phyloP scores from a whole-genome alignment of 2,113 vertebrate genomes.

The Misgurnus anguillicaudatus region DNA sequence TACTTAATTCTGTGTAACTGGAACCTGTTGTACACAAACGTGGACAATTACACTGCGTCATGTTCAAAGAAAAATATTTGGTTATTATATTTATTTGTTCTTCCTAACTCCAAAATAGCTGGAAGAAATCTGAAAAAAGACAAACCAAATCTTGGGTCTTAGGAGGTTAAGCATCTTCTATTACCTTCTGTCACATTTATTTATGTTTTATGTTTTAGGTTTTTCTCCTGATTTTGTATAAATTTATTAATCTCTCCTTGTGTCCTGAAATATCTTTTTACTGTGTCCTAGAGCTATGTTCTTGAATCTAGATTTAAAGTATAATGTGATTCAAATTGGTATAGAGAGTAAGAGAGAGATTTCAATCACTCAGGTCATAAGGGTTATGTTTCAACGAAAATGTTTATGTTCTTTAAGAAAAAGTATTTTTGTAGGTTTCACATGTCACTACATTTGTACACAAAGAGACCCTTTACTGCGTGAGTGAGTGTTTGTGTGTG shows the following conservation, averaged over 20 bases:
- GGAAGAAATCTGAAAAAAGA: too few relatives aligned
- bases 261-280: neutral
- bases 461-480: conserved; percentile 41
- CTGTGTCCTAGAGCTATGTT: neutral
- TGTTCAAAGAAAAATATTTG: too few relatives aligned
- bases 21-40: too few relatives aligned
- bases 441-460: conserved; percentile 38
- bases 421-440: conserved; percentile 20
- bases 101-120: too few relatives aligned
- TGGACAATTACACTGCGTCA: too few relatives aligned
- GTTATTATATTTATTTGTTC: too few relatives aligned
- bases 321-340: too few relatives aligned
- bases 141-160: too few relatives aligned
- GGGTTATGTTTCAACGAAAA: neutral
- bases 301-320: neutral
- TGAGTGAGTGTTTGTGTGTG: neutral
- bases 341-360: neutral
- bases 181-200: too few relatives aligned
- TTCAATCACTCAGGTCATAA: neutral
- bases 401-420: conserved; percentile 10
- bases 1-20: too few relatives aligned
- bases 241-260: neutral
- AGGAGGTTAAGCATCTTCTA: too few relatives aligned
- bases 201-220: too few relatives aligned
- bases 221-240: neutral